Evolutionary conservation across 2,113 vertebrate species (phyloP).

Genomic region (Entomyzon cyanotis): DNA sequence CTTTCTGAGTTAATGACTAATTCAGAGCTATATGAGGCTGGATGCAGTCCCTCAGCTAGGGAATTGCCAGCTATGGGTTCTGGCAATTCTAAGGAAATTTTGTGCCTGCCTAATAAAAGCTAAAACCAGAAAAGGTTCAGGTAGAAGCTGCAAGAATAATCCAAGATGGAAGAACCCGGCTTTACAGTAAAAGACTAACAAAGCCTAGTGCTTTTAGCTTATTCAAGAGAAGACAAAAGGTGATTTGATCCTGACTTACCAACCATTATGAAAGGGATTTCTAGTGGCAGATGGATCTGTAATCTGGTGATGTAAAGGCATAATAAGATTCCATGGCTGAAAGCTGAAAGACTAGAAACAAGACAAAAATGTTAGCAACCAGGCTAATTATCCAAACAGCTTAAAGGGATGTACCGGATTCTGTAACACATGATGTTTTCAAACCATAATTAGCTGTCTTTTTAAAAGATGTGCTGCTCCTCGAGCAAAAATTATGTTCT

Average conservation of each 20-base stretch:
- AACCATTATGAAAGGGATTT: background rate
- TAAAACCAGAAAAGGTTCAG: background rate
- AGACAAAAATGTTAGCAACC: background rate
- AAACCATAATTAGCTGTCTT: constrained; percentile 2
- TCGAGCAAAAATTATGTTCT: constrained; percentile 12
- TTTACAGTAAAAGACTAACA: background rate
- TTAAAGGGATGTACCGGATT: background rate
- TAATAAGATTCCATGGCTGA: background rate
- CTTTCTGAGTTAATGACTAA: background rate
- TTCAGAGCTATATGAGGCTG: background rate
- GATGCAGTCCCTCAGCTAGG: background rate
- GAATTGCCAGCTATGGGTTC: background rate
- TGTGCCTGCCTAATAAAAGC: background rate
- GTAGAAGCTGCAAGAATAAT: background rate
- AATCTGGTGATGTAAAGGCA: background rate
- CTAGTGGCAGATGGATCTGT: background rate
- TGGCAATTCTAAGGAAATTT: background rate
- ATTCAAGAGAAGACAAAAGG: background rate
- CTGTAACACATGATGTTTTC: background rate
- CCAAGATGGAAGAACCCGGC: background rate
- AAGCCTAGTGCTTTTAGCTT: background rate
- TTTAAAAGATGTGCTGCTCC: constrained; percentile 2
- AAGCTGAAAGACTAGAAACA: constrained; percentile 29
- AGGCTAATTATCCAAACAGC: constrained; percentile 22
- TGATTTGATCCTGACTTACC: background rate